A percentile compares a stretch with the other conserved stretches of the same genome.
These are phyloP conservation scores for Tolypeutes matacus DNA, from an alignment of 2,797 vertebrate species.

Conservation along the genomic window DNA sequence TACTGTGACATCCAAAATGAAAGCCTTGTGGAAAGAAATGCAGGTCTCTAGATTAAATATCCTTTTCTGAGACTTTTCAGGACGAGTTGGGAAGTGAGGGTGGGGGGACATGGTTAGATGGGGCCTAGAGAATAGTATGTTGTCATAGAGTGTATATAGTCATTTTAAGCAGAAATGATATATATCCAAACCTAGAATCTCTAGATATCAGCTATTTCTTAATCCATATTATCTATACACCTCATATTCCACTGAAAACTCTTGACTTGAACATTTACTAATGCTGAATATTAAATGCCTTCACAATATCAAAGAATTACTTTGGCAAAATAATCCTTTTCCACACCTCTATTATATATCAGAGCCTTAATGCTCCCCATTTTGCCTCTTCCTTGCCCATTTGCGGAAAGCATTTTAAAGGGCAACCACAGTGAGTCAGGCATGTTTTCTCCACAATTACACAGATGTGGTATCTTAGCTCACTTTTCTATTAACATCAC, in stretches of 20 bases:
- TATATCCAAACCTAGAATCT: slow-evolving; percentile 8
- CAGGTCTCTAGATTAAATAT: slow-evolving; percentile 17
- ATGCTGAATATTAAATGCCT: slow-evolving; percentile 63
- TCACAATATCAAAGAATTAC: slow-evolving; percentile 35
- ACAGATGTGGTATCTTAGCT: slow-evolving; percentile 56
- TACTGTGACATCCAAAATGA: slow-evolving; percentile 32
- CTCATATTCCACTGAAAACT: slow-evolving; percentile 34
- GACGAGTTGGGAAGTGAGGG: not conserved
- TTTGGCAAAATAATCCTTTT: slow-evolving; percentile 59
- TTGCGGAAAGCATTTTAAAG: slow-evolving; percentile 51
- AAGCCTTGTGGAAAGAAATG: not conserved
- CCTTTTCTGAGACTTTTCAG: not conserved
- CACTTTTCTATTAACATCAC: slow-evolving; percentile 66
- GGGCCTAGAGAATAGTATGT: not conserved
- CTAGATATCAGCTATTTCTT: not conserved
- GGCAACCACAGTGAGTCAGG: slow-evolving; percentile 37
- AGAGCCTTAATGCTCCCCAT: not conserved
- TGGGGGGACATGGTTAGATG: not conserved
- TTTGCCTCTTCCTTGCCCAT: slow-evolving; percentile 41
- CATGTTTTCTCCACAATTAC: slow-evolving; percentile 17
- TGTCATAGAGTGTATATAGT: not conserved
- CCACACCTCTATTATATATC: not conserved
- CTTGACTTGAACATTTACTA: slow-evolving; percentile 29
- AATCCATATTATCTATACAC: slow-evolving; percentile 16
- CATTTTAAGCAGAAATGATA: not conserved